Evolutionary conservation across 2,113 vertebrate species (phyloP).

Genomic region (Zapus hudsonius): DNA sequence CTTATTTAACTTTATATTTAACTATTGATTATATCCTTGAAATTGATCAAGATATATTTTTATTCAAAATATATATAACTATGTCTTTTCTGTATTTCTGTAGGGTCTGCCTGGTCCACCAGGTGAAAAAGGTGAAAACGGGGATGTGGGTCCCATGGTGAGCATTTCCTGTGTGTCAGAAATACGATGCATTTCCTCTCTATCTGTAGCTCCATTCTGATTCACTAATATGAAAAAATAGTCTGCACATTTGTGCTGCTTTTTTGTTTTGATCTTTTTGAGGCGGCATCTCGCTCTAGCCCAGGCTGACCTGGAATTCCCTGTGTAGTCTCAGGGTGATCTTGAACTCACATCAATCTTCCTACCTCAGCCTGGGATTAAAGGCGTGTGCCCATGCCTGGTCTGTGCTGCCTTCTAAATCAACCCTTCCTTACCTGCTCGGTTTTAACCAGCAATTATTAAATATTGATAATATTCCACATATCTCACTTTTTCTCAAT

Average conservation of each 20-base stretch:
- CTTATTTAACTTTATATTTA: not conserved
- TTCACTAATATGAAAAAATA: not conserved
- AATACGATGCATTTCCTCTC: not conserved
- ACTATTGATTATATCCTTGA: not conserved
- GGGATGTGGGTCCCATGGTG: constrained; percentile 98
- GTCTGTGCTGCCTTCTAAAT: no score
- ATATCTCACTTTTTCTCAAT: not conserved
- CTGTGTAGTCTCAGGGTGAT: no score
- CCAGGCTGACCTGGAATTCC: no score
- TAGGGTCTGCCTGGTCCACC: constrained; percentile 97
- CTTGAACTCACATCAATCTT: no score
- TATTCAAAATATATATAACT: not conserved
- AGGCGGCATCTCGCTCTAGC: no score
- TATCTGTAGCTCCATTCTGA: not conserved
- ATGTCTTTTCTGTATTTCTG: constrained; percentile 12
- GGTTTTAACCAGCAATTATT: no score
- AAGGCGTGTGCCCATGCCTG: no score
- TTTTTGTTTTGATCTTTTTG: no score
- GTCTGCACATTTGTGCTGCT: not conserved
- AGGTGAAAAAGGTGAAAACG: constrained; percentile 98
- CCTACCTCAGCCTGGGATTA: no score
- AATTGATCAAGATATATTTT: not conserved
- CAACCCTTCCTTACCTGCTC: fast-evolving
- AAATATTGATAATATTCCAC: not conserved
- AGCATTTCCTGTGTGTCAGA: constrained; percentile 56